Percentiles rank a stretch among this genome's conserved stretches.
Conservation (phyloP, 2,888 invertebrate species). For the Ditylenchus weischeri region DNA sequence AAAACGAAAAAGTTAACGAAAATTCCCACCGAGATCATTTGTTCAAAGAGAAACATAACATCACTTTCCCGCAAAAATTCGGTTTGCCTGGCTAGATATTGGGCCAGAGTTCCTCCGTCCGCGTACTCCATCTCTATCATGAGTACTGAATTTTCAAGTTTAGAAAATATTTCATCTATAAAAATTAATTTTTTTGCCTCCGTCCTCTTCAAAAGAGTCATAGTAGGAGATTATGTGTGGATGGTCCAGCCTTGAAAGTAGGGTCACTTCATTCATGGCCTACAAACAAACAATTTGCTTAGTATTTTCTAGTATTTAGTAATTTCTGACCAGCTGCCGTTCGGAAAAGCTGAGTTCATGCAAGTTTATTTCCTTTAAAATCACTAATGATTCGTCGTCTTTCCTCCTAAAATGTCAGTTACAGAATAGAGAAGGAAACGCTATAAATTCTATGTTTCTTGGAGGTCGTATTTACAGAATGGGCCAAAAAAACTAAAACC, state of each 20-base stretch:
- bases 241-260: slow-evolving; percentile 71
- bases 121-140: slow-evolving; percentile 76
- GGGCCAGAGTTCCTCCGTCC: slow-evolving; percentile 71
- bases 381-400: slow-evolving; percentile 68
- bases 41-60: slow-evolving; percentile 68
- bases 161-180: not conserved
- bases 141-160: slow-evolving; percentile 1
- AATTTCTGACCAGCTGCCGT: slow-evolving; percentile 62
- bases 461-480: no score
- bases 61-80: slow-evolving; percentile 67
- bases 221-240: slow-evolving; percentile 74
- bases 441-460: no score
- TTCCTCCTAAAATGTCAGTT: slow-evolving; percentile 61
- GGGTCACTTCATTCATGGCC: slow-evolving; percentile 62
- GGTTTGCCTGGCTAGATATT: slow-evolving; percentile 66
- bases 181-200: slow-evolving; percentile 61
- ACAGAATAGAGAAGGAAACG: no score
- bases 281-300: no score
- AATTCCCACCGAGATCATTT: slow-evolving; percentile 69
- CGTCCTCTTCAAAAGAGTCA: slow-evolving; percentile 73
- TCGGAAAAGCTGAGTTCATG: slow-evolving; percentile 70
- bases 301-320: no score
- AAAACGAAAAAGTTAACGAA: not conserved
- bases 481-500: no score
- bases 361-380: slow-evolving; percentile 74